Conservation (phyloP, 2,888 invertebrate species). For the Malachius bipustulatus region DNA sequence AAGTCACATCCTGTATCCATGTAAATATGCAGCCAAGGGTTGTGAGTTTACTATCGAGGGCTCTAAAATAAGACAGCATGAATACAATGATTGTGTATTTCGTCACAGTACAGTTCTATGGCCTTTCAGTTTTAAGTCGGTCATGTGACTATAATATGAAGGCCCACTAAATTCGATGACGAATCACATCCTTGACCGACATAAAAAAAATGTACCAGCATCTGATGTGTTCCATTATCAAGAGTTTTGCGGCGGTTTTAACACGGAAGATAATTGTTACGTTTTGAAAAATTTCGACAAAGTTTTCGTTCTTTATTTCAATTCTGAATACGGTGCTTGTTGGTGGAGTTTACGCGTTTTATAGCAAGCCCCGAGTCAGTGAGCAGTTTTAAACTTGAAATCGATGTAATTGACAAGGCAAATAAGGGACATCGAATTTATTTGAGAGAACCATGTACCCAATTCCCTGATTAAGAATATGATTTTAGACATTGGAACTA, state of each 20-base stretch:
- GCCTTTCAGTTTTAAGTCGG: conserved; percentile 15
- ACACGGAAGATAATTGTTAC: conserved; percentile 20
- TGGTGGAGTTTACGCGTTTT: no score
- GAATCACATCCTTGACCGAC: conserved; percentile 18
- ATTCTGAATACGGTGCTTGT: no score
- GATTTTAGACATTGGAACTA: no score
- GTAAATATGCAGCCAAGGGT: conserved; percentile 24
- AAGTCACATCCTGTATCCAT: conserved; percentile 25
- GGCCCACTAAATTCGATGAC: conserved; percentile 17
- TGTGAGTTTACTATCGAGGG: conserved; percentile 23
- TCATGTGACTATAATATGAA: conserved; percentile 19
- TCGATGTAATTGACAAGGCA: conserved; percentile 26
- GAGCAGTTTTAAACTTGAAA: conserved; percentile 25
- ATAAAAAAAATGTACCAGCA: conserved; percentile 27
- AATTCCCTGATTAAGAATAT: conserved; percentile 12
- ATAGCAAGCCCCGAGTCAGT: conserved; percentile 22
- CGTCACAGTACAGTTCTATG: conserved; percentile 18
- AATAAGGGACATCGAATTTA: conserved; percentile 20
- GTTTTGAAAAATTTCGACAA: conserved; percentile 21
- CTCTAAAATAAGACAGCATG: conserved; percentile 19
- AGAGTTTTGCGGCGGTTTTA: conserved; percentile 19
- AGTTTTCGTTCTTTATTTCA: conserved; percentile 26
- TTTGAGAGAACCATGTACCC: conserved; percentile 19
- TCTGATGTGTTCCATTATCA: conserved; percentile 19
- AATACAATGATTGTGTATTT: conserved; percentile 16